A percentile compares a stretch with the other conserved stretches of the same genome.
Evolutionary conservation across 2,113 vertebrate species (phyloP).

Genomic region (Ochotona curzoniae): DNA sequence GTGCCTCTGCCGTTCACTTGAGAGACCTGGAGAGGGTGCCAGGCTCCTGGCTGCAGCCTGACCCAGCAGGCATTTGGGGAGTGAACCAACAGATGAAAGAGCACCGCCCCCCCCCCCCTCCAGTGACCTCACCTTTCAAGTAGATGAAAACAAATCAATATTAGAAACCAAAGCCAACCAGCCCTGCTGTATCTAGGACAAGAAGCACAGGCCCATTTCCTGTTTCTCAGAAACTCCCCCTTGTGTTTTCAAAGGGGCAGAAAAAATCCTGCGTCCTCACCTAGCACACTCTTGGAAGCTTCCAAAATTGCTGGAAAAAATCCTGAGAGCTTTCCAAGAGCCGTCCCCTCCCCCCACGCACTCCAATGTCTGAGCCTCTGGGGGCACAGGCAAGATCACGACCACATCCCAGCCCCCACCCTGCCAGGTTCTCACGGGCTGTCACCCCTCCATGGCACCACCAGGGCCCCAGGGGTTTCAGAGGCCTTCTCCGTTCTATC

Average conservation of each 20-base stretch:
- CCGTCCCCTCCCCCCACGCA: too few species aligned
- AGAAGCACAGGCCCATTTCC: accelerated
- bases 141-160: too few species aligned
- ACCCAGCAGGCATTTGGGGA: too few species aligned
- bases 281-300: neutral
- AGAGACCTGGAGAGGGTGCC: too few species aligned
- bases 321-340: neutral
- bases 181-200: neutral
- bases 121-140: too few species aligned
- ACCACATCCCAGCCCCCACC: neutral
- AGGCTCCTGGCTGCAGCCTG: too few species aligned
- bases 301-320: accelerated
- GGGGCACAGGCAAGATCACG: neutral
- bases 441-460: neutral
- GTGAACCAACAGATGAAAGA: too few species aligned
- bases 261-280: accelerated
- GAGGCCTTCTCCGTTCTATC: constrained; percentile 49
- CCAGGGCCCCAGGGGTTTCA: accelerated
- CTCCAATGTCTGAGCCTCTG: neutral
- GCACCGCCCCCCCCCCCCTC: too few species aligned
- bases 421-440: neutral
- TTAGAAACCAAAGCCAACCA: too few species aligned
- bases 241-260: neutral
- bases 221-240: neutral
- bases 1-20: too few species aligned